Evolutionary conservation across 2,113 vertebrate genomes (phyloP), one percentile per base, ranked within the genome.

Genomic region (Forbesichthys papilliferus): DNA sequence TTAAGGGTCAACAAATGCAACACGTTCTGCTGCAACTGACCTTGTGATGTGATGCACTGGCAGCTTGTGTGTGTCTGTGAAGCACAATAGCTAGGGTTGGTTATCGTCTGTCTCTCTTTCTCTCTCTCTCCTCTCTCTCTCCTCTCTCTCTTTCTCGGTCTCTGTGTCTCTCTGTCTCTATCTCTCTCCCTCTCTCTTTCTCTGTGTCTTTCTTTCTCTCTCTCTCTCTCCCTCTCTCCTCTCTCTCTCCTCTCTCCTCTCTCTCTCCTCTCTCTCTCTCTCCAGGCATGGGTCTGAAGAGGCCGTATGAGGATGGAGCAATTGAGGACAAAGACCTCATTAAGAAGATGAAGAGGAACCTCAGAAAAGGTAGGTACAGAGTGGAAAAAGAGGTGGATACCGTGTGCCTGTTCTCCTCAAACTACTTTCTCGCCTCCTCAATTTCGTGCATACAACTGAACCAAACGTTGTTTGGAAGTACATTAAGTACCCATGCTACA

Each of bases 301-400:
- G 98, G 84, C 97, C 98, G 0, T 98, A 97, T 65, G 98, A 99
- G 82, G 98, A 99, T 48, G 93, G 94, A 67, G 78, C 93, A 0
- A 94, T 94, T 82, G 97, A 99, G 18, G 96, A 99, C 90, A 99
- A 97, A 89, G 98, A 99, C 82, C 95, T 97, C 86, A 99, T 96
- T 87, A 99, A 99, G 89, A 98, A 97, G 90, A 98, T 99, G 96
- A 99, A 98, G 86, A 94, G 97, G 82, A 99, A 98, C 77, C 90
- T 99, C 83, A 94, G 97, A 77, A 98, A 98, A 96, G 96, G 98
- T 98, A 75, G 1, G 3, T 64, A 3, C 77, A 88, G 14, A 13
- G 51, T 52, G 14, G 51, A 61, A 61, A 61, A 5, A n/a, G 11
- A 16, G 12, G 16, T 54, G 53, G 53, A 54, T 54, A 42, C n/a